Conservation (phyloP, 2,888 invertebrate species). For the Panzeria rudis region DNA sequence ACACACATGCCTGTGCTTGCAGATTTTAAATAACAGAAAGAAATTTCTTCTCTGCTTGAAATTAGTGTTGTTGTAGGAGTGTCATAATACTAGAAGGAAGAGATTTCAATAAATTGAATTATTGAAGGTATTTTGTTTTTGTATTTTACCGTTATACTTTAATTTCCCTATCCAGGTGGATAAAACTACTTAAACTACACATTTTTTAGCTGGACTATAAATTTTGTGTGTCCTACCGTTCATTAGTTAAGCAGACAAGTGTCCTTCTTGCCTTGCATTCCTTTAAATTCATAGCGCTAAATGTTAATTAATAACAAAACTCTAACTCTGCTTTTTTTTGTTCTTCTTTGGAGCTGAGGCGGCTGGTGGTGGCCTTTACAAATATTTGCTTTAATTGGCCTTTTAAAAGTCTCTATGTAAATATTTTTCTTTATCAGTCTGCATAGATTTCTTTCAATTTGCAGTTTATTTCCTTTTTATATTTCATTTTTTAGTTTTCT, state of each 20-base stretch:
- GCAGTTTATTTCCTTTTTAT: conserved; percentile 8
- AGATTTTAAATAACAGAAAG: too few relatives aligned
- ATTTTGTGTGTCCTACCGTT: not conserved
- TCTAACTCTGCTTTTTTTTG: not conserved
- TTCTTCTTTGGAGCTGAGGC: not conserved
- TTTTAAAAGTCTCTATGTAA: conserved; percentile 64
- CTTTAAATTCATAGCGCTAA: conserved; percentile 10
- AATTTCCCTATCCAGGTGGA: too few relatives aligned
- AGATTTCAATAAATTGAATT: too few relatives aligned
- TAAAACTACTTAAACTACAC: not conserved
- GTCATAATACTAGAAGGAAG: too few relatives aligned
- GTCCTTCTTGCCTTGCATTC: not conserved
- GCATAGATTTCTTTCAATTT: conserved; percentile 51
- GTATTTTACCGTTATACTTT: too few relatives aligned
- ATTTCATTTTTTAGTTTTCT: conserved; percentile 26
- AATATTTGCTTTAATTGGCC: conserved; percentile 71
- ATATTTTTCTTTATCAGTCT: conserved; percentile 61
- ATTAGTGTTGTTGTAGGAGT: too few relatives aligned
- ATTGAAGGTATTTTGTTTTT: too few relatives aligned
- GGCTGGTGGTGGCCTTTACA: conserved; percentile 41
- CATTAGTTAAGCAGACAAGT: not conserved
- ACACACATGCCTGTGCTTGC: too few relatives aligned
- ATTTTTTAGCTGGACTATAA: not conserved
- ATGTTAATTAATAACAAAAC: conserved; percentile 63
- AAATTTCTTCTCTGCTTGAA: too few relatives aligned